Percentiles rank a stretch among this genome's conserved stretches.
Conservation (phyloP, 2,797 vertebrate species). For the Prionace glauca region DNA sequence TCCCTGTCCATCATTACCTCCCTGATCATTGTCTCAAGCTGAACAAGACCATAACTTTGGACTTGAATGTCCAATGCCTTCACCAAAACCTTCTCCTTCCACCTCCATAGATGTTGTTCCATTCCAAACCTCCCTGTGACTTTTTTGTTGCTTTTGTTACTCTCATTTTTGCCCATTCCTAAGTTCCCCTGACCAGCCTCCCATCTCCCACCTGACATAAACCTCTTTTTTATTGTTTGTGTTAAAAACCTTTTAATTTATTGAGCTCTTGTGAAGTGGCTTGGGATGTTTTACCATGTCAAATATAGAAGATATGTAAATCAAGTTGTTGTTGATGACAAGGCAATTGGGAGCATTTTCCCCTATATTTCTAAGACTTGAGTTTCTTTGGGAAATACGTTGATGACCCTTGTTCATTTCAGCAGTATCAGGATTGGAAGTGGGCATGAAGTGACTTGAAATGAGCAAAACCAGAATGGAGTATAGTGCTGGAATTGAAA, state of each 20-base stretch:
- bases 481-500: background rate
- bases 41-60: no score
- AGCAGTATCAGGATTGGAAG: background rate
- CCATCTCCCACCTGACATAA: background rate
- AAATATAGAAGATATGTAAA: background rate
- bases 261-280: background rate
- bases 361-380: background rate
- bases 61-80: no score
- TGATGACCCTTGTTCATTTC: background rate
- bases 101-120: no score
- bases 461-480: background rate
- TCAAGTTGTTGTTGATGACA: background rate
- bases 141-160: background rate
- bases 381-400: background rate
- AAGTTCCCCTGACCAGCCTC: background rate
- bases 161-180: background rate
- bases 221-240: no score
- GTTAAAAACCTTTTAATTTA: background rate
- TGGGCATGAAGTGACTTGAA: background rate
- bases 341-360: background rate
- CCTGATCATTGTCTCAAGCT: no score
- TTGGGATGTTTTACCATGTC: background rate
- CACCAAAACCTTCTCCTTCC: no score
- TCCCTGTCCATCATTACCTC: no score
- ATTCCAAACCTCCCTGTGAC: background rate